Conservation (phyloP, 92 coral and sea anemone species). For the Epizoanthus rinbou region DNA sequence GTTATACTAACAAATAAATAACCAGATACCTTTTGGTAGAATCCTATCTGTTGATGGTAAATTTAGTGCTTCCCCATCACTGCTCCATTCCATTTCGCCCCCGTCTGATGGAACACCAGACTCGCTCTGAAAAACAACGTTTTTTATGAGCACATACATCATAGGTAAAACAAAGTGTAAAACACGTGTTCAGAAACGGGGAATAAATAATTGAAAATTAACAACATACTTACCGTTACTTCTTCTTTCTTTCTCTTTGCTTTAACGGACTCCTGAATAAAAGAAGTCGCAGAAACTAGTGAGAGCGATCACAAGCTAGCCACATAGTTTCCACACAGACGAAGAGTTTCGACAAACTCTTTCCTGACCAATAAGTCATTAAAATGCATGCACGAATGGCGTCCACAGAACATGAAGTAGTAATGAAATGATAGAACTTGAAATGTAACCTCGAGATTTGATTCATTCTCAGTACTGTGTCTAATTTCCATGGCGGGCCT, state of each 20-base stretch:
- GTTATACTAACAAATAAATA: not conserved
- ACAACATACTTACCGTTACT: conserved; percentile 7
- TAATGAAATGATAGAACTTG: too few relatives aligned
- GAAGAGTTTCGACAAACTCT: too few relatives aligned
- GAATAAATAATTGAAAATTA: not conserved
- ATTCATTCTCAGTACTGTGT: too few relatives aligned
- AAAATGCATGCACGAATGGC: too few relatives aligned
- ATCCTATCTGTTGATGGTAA: not conserved
- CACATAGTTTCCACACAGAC: not conserved
- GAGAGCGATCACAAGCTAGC: not conserved
- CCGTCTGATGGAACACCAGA: not conserved
- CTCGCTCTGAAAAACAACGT: conserved; percentile 14
- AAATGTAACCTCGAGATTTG: too few relatives aligned
- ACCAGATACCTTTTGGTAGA: conserved; percentile 24
- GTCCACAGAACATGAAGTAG: too few relatives aligned
- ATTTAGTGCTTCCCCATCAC: conserved; percentile 54
- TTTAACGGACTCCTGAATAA: conserved; percentile 25
- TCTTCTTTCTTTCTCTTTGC: conserved; percentile 33
- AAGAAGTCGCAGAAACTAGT: conserved; percentile 1
- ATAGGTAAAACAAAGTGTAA: not conserved
- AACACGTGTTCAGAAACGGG: not conserved
- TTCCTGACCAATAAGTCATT: too few relatives aligned
- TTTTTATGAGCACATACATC: too few relatives aligned
- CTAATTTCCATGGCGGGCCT: too few relatives aligned
- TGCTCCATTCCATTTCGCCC: conserved; percentile 78